These are phyloP conservation scores for Edolisoma coerulescens DNA, from an alignment of 2,113 vertebrate genomes.

Conservation along the genomic window DNA sequence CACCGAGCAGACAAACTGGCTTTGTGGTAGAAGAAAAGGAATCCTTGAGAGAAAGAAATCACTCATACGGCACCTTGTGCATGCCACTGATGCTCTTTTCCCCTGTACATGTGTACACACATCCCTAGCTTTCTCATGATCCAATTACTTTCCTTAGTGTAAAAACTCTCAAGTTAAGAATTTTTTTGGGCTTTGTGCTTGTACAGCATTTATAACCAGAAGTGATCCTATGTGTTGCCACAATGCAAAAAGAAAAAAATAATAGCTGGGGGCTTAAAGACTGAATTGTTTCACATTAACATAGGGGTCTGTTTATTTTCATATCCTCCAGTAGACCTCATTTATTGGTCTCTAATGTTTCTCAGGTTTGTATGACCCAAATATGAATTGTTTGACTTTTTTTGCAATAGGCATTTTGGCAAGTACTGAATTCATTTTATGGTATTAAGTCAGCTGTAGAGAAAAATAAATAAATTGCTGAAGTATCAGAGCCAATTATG, in stretches of 20 bases:
- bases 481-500: slow-evolving; percentile 47
- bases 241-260: background rate
- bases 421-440: slow-evolving; percentile 50
- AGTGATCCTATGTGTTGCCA: background rate
- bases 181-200: background rate
- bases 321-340: background rate
- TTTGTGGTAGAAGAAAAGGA: background rate
- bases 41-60: background rate
- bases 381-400: slow-evolving; percentile 49
- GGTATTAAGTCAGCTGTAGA: slow-evolving; percentile 55
- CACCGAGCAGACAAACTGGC: background rate
- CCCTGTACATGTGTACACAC: background rate
- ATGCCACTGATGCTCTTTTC: background rate
- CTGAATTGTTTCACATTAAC: background rate
- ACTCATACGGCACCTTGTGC: background rate
- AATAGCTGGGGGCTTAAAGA: background rate
- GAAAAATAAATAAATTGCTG: slow-evolving; percentile 61
- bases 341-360: slow-evolving; percentile 44
- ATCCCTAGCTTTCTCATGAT: background rate
- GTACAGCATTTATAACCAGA: background rate
- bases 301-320: slow-evolving; percentile 33
- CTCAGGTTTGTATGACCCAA: slow-evolving; percentile 46
- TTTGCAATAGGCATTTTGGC: slow-evolving; percentile 45
- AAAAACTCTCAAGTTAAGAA: background rate
- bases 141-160: background rate